phyloP scores from a whole-genome alignment of 1,140 invertebrate species.

The Drosophila kurseongensis region DNA sequence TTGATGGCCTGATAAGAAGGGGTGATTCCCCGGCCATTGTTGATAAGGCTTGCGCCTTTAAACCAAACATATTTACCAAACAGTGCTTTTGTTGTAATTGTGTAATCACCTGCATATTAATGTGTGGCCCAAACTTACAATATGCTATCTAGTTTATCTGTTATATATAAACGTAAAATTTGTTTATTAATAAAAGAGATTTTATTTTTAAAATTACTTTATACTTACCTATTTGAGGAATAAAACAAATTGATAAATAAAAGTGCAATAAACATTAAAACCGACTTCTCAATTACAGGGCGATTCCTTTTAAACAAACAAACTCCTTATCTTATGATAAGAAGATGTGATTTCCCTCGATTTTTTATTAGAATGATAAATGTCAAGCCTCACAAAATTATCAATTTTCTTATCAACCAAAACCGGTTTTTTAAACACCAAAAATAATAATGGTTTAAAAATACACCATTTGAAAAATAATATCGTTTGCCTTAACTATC shows the following conservation, averaged over 20 bases:
- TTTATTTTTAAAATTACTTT: too few relatives aligned
- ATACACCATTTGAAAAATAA: background rate
- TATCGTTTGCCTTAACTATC: background rate
- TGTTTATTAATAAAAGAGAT: too few relatives aligned
- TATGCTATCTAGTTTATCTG: too few relatives aligned
- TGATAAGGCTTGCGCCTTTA: background rate
- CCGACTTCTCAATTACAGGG: background rate
- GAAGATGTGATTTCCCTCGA: background rate
- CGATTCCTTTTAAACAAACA: background rate
- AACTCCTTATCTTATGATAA: background rate
- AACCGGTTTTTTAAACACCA: background rate
- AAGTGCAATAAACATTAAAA: background rate
- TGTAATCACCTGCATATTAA: background rate
- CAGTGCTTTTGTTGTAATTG: background rate
- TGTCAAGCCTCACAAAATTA: background rate
- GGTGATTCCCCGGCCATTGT: background rate
- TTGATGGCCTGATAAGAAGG: slow-evolving; percentile 2
- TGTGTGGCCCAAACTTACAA: too few relatives aligned
- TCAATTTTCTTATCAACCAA: background rate
- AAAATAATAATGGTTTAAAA: background rate
- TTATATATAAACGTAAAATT: too few relatives aligned
- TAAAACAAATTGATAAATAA: background rate
- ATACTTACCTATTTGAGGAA: background rate
- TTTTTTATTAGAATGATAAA: background rate
- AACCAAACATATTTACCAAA: background rate